Evolutionary conservation across 2,113 vertebrate genomes (phyloP).

Genomic region (Ibidorhyncha struthersii): DNA sequence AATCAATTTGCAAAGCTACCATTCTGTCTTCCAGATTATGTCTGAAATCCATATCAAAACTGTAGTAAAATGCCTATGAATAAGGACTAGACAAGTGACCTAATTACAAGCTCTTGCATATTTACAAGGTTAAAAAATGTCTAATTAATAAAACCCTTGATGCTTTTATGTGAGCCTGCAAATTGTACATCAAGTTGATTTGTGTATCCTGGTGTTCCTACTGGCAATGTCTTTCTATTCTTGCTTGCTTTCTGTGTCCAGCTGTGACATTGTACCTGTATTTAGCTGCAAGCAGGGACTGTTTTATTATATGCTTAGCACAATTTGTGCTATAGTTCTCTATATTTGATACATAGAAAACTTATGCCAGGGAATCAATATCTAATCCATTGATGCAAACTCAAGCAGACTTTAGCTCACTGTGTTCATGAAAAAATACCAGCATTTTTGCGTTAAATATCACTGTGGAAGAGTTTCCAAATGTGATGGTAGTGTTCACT

Average conservation of each 20-base stretch:
- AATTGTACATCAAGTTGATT: neutral
- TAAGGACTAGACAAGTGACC: neutral
- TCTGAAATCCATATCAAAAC: neutral
- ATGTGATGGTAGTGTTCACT: neutral
- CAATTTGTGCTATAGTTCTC: neutral
- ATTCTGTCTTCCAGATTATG: neutral
- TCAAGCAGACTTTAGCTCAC: neutral
- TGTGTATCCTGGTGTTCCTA: neutral
- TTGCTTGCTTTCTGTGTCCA: neutral
- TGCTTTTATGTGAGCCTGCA: neutral
- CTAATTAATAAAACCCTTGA: neutral
- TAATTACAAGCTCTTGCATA: neutral
- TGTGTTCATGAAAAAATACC: neutral
- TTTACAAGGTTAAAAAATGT: neutral
- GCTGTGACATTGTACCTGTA: neutral
- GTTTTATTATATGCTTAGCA: neutral
- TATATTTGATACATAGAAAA: neutral
- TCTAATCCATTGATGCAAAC: neutral
- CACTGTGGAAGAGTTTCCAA: neutral
- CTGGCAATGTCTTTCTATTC: neutral
- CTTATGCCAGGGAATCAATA: neutral
- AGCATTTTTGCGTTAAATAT: neutral
- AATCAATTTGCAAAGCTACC: slow-evolving; percentile 7
- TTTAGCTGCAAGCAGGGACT: neutral
- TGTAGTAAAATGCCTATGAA: neutral